phyloP scores from a whole-genome alignment of 2,797 vertebrate species.

The Eulemur albifrons region DNA sequence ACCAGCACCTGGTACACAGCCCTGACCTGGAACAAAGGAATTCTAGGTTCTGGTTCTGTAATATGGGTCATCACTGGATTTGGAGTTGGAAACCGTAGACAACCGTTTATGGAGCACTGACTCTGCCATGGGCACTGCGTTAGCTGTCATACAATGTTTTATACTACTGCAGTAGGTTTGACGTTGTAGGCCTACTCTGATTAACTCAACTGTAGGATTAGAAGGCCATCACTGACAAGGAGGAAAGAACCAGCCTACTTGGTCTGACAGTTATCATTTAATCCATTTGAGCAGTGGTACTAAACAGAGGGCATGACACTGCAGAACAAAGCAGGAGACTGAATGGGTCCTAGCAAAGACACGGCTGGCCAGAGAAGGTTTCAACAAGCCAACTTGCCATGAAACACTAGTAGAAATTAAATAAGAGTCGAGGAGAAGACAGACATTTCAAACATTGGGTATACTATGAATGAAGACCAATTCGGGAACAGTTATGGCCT shows the following conservation, averaged over 20 bases:
- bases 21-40: not conserved
- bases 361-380: not conserved
- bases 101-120: not conserved
- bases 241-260: not conserved
- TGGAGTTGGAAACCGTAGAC: not conserved
- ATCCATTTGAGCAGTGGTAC: not conserved
- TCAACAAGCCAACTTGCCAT: not conserved
- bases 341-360: not conserved
- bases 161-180: not conserved
- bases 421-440: not conserved
- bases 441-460: not conserved
- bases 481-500: not conserved
- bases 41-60: not conserved
- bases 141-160: not conserved
- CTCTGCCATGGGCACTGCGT: not conserved
- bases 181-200: not conserved
- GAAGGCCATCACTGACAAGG: not conserved
- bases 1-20: not conserved
- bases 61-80: not conserved
- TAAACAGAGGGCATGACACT: not conserved
- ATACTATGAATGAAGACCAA: not conserved
- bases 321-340: not conserved
- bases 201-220: not conserved
- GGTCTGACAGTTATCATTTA: not conserved
- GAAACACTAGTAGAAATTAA: not conserved